Base-by-base conservation (phyloP, 2,888 invertebrate species). In the Lathronympha strigana region DNA sequence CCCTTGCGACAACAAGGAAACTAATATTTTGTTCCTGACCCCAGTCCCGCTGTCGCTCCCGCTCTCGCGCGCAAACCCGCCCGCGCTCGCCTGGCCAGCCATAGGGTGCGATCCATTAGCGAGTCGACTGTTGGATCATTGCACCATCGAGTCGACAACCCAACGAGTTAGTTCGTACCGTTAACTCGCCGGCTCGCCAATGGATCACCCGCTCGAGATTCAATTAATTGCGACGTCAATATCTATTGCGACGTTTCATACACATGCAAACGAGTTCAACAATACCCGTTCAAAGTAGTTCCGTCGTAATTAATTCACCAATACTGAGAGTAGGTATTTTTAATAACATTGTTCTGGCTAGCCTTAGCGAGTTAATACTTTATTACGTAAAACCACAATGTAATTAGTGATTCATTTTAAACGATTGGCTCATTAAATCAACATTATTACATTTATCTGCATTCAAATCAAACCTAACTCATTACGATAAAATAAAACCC, bases 1-100 rank as follows among this genome's bases (percentile, higher is more conserved):
- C 92, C 92, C 92, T 92, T 92, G 92, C 92, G 92, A 92, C 91
- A 92, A 92, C 92, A 92, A 92, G 88, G 91, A 92, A 92, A 92
- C 92, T 92, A 92, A 92, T 92, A 92, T 92, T 92, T 86, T 91
- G 91, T 88, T 92, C 92, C 90, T 90, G 85, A 88, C 87, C 85
- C 88, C 87, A 80, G 76, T 74, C 78, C 86, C 86, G 76, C 79
- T 75, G 72, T 73, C 83, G 73, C 78, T 72, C 78, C 73, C 82
- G 76, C 78, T 76, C 78, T 72, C 77, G 72, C 83, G 76, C 79
- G 74, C 89, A 87, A 87, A 87, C 88, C 86, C 87, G 84, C 53
- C 80, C 81, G 67, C 69, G 57, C 72, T 71, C 73, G 43, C 45
- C 21, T 43, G 28, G 50, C 28, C 28, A 50, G 43, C 50, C 47